These are phyloP conservation scores for Amblyteles armatorius DNA, from an alignment of 2,888 invertebrate species.

Conservation along the genomic window DNA sequence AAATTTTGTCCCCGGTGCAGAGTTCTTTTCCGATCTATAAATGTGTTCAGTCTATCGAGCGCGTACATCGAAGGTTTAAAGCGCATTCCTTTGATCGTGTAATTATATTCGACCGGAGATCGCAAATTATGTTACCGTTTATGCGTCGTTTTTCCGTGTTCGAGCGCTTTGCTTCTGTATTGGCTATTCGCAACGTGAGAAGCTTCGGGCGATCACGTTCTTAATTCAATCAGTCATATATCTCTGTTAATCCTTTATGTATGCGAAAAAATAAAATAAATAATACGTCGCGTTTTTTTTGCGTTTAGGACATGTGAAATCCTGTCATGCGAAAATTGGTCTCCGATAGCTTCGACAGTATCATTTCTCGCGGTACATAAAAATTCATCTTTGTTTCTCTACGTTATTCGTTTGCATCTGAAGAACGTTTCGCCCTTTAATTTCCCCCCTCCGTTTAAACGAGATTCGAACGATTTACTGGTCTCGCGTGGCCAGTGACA, in stretches of 20 bases:
- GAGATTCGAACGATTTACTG: constrained; percentile 28
- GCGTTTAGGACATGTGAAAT: background rate
- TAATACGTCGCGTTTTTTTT: background rate
- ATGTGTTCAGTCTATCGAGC: too few relatives aligned
- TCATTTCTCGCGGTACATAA: background rate
- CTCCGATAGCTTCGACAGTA: background rate
- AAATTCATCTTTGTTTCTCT: constrained; percentile 5
- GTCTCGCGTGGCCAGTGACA: constrained; percentile 16
- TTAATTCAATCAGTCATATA: background rate
- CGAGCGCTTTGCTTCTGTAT: too few relatives aligned
- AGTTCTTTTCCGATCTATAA: too few relatives aligned
- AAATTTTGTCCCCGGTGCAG: too few relatives aligned
- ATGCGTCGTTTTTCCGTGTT: too few relatives aligned
- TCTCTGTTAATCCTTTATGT: background rate
- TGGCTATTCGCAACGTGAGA: background rate
- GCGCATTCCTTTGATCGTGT: too few relatives aligned
- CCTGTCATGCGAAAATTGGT: background rate
- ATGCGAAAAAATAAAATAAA: background rate
- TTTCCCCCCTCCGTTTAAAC: constrained; percentile 27
- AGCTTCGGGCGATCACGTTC: background rate
- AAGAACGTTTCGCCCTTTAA: constrained; percentile 43
- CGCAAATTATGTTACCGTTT: too few relatives aligned
- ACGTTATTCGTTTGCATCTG: constrained; percentile 16
- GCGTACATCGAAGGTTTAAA: too few relatives aligned
- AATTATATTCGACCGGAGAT: too few relatives aligned